phyloP scores from a whole-genome alignment of 2,797 vertebrate genomes.

The Molossus alvarezi region DNA sequence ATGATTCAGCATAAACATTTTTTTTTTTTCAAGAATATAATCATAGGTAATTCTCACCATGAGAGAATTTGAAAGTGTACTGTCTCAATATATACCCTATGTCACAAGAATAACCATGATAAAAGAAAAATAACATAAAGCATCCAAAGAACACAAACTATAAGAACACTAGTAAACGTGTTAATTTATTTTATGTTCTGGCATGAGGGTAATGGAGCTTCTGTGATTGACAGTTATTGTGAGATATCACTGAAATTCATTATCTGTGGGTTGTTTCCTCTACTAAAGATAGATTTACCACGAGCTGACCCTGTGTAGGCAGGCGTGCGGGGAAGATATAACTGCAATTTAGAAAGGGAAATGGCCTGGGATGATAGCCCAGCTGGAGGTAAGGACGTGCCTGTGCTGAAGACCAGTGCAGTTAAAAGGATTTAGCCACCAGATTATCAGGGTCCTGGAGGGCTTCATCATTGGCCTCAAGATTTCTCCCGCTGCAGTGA shows the following conservation, averaged over 20 bases:
- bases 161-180: not conserved
- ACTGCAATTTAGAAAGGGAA: constrained; percentile 76
- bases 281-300: not conserved
- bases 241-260: not conserved
- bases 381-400: constrained; percentile 66
- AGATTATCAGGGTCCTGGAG: constrained; percentile 72
- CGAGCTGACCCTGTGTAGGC: not conserved
- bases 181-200: not conserved
- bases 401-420: constrained; percentile 5
- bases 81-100: not conserved
- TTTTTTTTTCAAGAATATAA: not conserved
- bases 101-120: not conserved
- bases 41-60: not conserved
- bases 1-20: not conserved
- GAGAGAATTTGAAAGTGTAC: not conserved
- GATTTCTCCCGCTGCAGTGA: constrained; percentile 50
- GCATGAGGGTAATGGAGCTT: not conserved
- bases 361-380: constrained; percentile 72
- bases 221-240: not conserved
- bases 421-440: constrained; percentile 74
- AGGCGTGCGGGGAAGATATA: constrained; percentile 71
- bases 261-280: not conserved
- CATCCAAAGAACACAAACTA: not conserved
- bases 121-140: not conserved
- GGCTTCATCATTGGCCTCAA: constrained; percentile 41